Percentiles rank a stretch among this genome's conserved stretches.
Evolutionary conservation across 1,140 invertebrate species (phyloP).

Genomic region (Scaptomyza graminum): DNA sequence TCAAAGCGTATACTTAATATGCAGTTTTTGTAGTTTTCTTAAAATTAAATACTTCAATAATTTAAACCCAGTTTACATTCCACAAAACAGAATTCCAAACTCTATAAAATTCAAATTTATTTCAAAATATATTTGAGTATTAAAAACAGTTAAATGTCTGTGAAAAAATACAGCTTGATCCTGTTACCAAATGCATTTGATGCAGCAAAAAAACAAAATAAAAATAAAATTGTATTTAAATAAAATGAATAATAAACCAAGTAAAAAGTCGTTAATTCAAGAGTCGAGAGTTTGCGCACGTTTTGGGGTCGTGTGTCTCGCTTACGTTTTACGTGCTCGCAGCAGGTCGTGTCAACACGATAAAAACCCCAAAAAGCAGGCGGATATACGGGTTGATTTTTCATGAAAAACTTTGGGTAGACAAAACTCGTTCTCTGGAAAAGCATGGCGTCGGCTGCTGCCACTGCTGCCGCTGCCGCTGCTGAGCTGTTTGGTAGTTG

Average conservation of each 20-base stretch:
- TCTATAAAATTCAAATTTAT: no score
- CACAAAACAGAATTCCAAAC: no score
- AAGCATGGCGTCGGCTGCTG: slow-evolving; percentile 57
- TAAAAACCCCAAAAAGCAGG: not conserved
- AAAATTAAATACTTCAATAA: no score
- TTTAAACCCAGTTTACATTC: no score
- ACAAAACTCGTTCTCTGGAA: slow-evolving; percentile 9
- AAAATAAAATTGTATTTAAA: slow-evolving; percentile 29
- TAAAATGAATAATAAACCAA: slow-evolving; percentile 47
- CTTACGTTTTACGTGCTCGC: slow-evolving; percentile 42
- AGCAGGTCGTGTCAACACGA: not conserved
- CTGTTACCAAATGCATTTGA: slow-evolving; percentile 18
- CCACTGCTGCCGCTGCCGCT: slow-evolving; percentile 14
- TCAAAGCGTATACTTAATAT: slow-evolving; percentile 43
- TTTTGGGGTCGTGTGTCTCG: slow-evolving; percentile 53
- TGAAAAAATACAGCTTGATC: not conserved
- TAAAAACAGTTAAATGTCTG: no score
- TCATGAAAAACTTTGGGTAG: slow-evolving; percentile 15
- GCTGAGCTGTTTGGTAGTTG: slow-evolving; percentile 52
- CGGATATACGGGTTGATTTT: not conserved
- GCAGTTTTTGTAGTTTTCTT: not conserved
- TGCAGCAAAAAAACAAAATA: slow-evolving; percentile 6
- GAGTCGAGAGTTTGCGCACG: slow-evolving; percentile 55
- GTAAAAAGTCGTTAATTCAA: slow-evolving; percentile 47
- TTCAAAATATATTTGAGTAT: no score